Evolutionary conservation across 2,888 invertebrate genomes (phyloP).

Genomic region (Sarcophaga carnaria): DNA sequence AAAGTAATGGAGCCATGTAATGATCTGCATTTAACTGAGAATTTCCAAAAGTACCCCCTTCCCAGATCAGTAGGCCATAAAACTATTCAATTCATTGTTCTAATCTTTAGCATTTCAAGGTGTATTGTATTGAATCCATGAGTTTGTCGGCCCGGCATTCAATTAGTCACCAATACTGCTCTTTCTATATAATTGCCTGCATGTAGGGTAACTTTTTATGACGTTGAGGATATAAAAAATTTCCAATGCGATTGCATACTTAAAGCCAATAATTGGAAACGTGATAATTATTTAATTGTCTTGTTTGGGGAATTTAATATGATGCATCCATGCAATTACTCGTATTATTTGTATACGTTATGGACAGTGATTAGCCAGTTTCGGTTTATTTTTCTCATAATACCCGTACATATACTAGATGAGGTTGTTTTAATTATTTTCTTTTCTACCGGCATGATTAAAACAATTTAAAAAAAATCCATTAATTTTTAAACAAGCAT

Average conservation of each 20-base stretch:
- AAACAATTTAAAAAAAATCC: too few relatives aligned
- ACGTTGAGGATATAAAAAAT: not conserved
- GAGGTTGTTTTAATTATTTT: not conserved
- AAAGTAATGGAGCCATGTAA: too few relatives aligned
- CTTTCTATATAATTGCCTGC: too few relatives aligned
- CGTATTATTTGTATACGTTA: not conserved
- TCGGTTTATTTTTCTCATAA: not conserved
- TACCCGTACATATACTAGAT: not conserved
- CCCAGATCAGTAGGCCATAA: too few relatives aligned
- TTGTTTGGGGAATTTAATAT: not conserved
- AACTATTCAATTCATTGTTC: too few relatives aligned
- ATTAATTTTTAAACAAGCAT: too few relatives aligned
- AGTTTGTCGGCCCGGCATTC: too few relatives aligned
- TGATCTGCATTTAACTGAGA: too few relatives aligned
- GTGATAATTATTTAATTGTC: conserved; percentile 40
- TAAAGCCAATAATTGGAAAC: conserved; percentile 42
- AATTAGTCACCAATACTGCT: too few relatives aligned
- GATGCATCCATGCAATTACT: not conserved
- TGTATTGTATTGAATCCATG: too few relatives aligned
- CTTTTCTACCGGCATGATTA: not conserved
- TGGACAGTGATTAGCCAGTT: not conserved
- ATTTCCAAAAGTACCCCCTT: too few relatives aligned
- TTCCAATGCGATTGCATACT: conserved; percentile 21
- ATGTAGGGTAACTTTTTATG: not conserved
- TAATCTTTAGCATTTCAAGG: too few relatives aligned